Evolutionary conservation across 2,113 vertebrate species (phyloP).

Genomic region (Crotalus horridus): DNA sequence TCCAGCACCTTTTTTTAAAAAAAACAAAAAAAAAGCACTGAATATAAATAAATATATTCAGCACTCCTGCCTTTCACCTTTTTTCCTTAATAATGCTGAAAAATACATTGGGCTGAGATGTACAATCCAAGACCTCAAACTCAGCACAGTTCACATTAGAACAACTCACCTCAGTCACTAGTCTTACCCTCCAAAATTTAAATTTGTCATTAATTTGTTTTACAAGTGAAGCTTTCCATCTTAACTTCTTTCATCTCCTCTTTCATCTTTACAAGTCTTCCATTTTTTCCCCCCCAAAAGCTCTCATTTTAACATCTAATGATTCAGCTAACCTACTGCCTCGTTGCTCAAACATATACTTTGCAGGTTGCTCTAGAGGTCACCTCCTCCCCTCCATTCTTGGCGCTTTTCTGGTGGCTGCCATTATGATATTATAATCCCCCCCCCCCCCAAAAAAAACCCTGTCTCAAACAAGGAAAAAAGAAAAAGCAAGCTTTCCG

Average conservation of each 20-base stretch:
- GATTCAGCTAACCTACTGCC: not conserved
- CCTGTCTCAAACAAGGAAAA: not conserved
- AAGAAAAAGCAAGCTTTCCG: not conserved
- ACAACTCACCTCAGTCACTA: not conserved
- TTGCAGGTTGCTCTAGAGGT: not conserved
- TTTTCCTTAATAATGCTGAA: not conserved
- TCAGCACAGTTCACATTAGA: not conserved
- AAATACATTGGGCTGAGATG: not conserved
- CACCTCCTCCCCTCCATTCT: not conserved
- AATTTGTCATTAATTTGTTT: not conserved
- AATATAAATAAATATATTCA: not conserved
- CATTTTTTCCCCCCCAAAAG: not conserved
- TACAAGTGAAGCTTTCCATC: not conserved
- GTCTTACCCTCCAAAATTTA: not conserved
- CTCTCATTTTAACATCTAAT: not conserved
- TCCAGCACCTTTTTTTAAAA: no score
- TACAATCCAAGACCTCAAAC: not conserved
- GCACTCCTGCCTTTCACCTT: not conserved
- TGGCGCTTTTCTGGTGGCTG: not conserved
- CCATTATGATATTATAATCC: not conserved
- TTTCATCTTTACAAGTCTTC: not conserved
- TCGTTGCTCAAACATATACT: not conserved
- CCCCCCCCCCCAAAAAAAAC: not conserved
- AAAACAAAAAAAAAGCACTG: no score
- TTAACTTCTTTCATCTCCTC: not conserved